phyloP scores from a whole-genome alignment of 2,113 vertebrate species.

The Brachyhypopomus gauderio region DNA sequence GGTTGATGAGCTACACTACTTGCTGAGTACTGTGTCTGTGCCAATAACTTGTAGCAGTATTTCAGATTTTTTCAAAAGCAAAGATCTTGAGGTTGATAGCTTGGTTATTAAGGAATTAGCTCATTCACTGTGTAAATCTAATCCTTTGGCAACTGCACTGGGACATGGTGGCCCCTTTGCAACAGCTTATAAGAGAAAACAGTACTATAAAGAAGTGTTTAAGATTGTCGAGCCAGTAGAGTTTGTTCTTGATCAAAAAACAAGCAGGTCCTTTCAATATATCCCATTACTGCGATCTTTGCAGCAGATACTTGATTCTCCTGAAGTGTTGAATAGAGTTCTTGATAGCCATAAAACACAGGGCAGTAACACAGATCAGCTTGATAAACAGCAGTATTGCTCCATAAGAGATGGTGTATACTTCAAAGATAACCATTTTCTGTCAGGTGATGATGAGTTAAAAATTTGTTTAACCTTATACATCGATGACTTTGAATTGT shows the following conservation, averaged over 20 bases:
- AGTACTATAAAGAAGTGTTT: conserved; percentile 47
- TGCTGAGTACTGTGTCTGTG: conserved; percentile 1
- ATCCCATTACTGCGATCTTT: too few relatives aligned
- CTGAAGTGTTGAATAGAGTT: too few relatives aligned
- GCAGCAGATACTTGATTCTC: too few relatives aligned
- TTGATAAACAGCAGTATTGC: too few relatives aligned
- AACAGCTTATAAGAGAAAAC: conserved; percentile 29
- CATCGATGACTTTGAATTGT: too few relatives aligned
- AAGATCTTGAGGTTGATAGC: conserved; percentile 25
- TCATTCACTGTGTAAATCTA: conserved; percentile 24
- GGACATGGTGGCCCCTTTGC: conserved; percentile 18
- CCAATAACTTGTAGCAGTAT: conserved; percentile 17
- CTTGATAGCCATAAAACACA: too few relatives aligned
- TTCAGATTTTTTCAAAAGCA: conserved; percentile 31
- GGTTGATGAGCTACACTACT: conserved; percentile 28
- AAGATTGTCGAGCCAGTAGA: conserved; percentile 47
- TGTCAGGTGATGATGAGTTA: too few relatives aligned
- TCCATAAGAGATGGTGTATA: too few relatives aligned
- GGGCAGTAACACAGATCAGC: too few relatives aligned
- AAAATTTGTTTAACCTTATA: too few relatives aligned
- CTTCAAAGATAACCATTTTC: too few relatives aligned
- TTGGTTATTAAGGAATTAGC: conserved; percentile 35
- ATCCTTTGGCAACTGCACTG: conserved; percentile 32
- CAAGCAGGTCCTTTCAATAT: too few relatives aligned
- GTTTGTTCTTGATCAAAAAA: conserved; percentile 30